phyloP scores from a whole-genome alignment of 2,113 vertebrate species.

The Muntiacus muntjak region DNA sequence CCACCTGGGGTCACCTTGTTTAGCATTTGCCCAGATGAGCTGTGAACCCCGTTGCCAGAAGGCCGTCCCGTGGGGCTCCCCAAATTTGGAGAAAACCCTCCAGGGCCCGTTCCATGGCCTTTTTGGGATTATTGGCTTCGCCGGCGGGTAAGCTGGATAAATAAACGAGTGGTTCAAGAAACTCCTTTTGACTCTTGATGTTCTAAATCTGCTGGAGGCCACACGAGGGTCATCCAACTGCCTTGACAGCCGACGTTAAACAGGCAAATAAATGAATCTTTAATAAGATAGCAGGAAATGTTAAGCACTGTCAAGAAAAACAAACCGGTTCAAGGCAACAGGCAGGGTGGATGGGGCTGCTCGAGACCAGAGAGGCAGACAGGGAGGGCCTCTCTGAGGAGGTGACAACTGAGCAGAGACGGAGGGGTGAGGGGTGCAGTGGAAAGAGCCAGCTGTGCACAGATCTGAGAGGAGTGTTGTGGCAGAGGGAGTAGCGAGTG shows the following conservation, averaged over 20 bases:
- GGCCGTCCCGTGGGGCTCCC: neutral
- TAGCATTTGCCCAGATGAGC: rapidly evolving
- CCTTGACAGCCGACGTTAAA: neutral
- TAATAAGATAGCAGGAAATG: neutral
- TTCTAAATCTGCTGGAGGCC: neutral
- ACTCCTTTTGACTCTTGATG: neutral
- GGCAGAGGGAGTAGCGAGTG: neutral
- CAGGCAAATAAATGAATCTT: neutral
- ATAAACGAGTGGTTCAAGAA: constrained; percentile 35
- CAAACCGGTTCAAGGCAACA: neutral
- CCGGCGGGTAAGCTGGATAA: neutral
- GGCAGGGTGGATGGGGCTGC: neutral
- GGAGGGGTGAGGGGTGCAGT: neutral
- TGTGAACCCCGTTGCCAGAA: neutral
- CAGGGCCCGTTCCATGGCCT: neutral
- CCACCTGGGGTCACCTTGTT: neutral
- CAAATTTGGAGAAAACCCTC: constrained; percentile 28
- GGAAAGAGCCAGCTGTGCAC: too few relatives aligned
- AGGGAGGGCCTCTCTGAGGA: neutral
- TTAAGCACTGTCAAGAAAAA: neutral
- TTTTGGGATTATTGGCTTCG: neutral
- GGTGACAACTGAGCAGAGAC: neutral
- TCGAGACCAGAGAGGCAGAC: neutral
- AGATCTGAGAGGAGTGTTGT: neutral
- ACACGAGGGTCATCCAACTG: neutral